Evolutionary conservation across 2,113 vertebrate species (phyloP), one percentile per base, ranked within the genome.

Genomic region (Tragulus kanchil): DNA sequence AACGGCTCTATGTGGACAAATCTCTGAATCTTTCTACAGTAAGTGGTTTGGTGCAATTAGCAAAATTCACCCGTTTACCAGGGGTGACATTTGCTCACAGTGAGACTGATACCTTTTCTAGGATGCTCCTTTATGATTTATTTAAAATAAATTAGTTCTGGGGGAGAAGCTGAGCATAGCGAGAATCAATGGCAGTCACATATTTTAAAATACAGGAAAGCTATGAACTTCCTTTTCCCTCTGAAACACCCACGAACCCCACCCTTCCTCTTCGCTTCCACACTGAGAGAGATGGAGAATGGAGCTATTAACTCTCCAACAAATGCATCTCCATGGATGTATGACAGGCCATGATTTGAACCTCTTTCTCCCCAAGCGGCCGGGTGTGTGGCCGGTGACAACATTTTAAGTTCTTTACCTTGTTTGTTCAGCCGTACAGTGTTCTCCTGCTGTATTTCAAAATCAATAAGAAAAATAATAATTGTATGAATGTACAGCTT

Each of bases 1-100:
- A 99, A 94, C 93, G 98, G 4, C 97, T 99, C 87, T 99, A 98
- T 31, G 61, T 99, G 21, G 99, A 99, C 94, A 99, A 98, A 65
- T 98, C 98, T 82, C 98, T 99, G 73, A 98, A 98, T 25, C 98
- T 98, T 75, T 98, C 97, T 52, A 98, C 90, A 65, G 99, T 99
- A 98, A 99, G 99, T 98, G 93, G 1, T 81, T 86, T 52, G 28
- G 31, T 78, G 73, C 65, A 91, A 94, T 95, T 48, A 42, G 19
- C 50, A 8, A 1, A 8, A 7, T 58, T 45, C 81, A 84, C 8
- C 82, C 88, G 93, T 69, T 67, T 7, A 4, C 8, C 14, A 42
- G 8, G 12, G 45, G 31, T 13, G 58, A 11, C 28, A 6, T 23
- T 73, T 83, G 93, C 36, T 52, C 11, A 1, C 6, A 6, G 61